Base-by-base conservation (phyloP, 2,888 invertebrate species). In the Erebia palarica region DNA sequence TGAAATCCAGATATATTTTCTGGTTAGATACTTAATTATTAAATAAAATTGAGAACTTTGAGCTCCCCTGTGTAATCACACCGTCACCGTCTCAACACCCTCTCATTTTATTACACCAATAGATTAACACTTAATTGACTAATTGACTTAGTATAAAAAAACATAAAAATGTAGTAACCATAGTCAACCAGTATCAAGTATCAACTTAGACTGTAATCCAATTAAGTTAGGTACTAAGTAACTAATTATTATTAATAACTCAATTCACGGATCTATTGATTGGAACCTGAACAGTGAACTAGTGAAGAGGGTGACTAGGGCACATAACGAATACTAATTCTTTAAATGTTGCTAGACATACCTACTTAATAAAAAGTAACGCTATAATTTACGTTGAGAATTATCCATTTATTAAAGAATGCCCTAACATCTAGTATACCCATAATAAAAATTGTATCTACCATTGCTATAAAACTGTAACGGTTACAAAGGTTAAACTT, bases 251-350 rank as follows among this genome's bases (percentile, higher is more conserved):
- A 61, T 61, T 61, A 61, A 61, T 44, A 42, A 44, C 13, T 47
- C 61, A 44, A 61, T 18, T 61, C 44, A 47, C 61, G 44, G 5
- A 59, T 61, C 16, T 11, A 44, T 61, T 61, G 44, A 61, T 44
- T 61, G 44, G 10, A 18, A 10, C 3, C n/a, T 36, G 36, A 36
- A 36, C 36, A 36, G 36, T 36, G 8, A 14, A 44, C 60, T 47
- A 16, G 44, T 18, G 47, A 16, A 21, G 27, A 60, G 18, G 61
- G 61, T 61, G 61, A 61, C 61, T 59, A 27, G 58, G 44, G 16
- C 42, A 44, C 44, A 61, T 18, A 61, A 47, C 18, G 61, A 61
- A 61, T 61, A 18, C 18, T 44, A 61, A 61, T 44, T 18, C 44
- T 47, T 64, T 9, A 21, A 49, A 64, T 51, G 21, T 3, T 18